These are phyloP conservation scores for Cantharis nigra DNA, from an alignment of 2,888 invertebrate species.

Conservation along the genomic window DNA sequence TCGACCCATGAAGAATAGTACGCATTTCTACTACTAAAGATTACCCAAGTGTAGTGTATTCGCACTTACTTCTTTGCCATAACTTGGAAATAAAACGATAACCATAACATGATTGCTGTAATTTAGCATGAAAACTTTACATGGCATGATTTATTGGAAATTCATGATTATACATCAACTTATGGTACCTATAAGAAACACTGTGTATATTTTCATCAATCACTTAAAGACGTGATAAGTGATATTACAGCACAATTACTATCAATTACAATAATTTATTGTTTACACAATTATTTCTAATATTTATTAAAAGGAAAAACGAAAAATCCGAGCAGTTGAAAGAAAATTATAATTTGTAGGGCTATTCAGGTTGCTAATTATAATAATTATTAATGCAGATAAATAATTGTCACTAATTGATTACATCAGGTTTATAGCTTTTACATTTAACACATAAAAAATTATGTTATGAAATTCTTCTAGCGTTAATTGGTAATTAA, in stretches of 20 bases:
- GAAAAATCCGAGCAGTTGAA: not conserved
- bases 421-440: not conserved
- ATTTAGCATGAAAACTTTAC: not conserved
- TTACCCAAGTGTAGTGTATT: not conserved
- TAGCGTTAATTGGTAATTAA: not conserved
- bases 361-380: not conserved
- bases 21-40: constrained; percentile 15
- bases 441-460: not conserved
- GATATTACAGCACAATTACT: not conserved
- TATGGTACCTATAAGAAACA: not conserved
- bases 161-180: not conserved
- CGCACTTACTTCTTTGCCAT: not conserved
- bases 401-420: not conserved
- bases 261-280: constrained; percentile 1
- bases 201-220: not conserved
- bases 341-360: not conserved
- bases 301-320: not conserved
- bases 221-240: not conserved
- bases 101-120: not conserved
- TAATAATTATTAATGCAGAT: not conserved
- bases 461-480: not conserved
- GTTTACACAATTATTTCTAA: not conserved
- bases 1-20: constrained; percentile 42
- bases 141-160: constrained; percentile 1
- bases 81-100: not conserved